Base-by-base conservation (phyloP, 2,888 invertebrate species). In the Drosophila formosana region DNA sequence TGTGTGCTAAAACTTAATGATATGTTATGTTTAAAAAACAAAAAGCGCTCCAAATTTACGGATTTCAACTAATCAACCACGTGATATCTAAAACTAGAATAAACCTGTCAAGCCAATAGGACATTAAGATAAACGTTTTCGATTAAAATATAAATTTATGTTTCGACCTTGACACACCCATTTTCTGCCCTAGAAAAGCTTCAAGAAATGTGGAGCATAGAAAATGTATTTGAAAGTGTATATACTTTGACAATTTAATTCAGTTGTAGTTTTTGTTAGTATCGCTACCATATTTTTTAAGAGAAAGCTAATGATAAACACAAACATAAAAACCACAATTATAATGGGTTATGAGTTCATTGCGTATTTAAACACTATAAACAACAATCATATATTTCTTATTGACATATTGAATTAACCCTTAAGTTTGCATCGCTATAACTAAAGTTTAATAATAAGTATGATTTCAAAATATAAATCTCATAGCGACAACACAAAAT, bases 1-100 rank as follows among this genome's bases (percentile, higher is more conserved):
- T 37, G n/a, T 37, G n/a, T 37, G 37, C 37, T n/a, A n/a, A 37
- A 37, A 37, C 37, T 37, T 37, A 37, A 37, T 37, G 37, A n/a
- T 30, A 30, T 37, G 37, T 37, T 4, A 18, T 18, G 18, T 34
- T 37, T 37, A 4, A 37, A 37, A 11, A n/a, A n/a, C 37, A 4
- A 2, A 11, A 37, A n/a, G 3, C 37, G 37, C 11, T 37, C 37
- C 0, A 37, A 11, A 37, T 37, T 37, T 37, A n/a, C 37, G 37
- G n/a, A 37, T 37, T 4, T 4, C n/a, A 11, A 37, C 37, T 37
- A 37, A 37, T 37, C 37, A 37, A 5, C n/a, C n/a, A n/a, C 37
- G 11, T 4, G 37, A n/a, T 37, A 37, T 37, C 37, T 11, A 5
- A 37, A 37, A 37, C n/a, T 37, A 37, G 37, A 37, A 37, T 37